phyloP scores from a whole-genome alignment of 2,113 vertebrate genomes.

The Burhinus bistriatus region DNA sequence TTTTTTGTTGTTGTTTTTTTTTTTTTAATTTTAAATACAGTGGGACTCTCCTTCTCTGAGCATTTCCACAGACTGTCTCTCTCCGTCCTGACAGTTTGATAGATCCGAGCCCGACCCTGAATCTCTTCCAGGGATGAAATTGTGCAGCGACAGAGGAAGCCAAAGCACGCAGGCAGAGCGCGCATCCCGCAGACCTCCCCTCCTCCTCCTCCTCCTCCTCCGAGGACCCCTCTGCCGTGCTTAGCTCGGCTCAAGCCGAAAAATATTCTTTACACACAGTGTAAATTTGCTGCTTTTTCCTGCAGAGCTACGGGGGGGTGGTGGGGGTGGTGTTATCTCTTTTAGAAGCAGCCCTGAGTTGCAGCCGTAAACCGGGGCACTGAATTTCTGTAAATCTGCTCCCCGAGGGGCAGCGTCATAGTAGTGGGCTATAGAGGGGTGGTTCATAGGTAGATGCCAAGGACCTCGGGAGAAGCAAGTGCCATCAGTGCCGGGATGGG shows the following conservation, averaged over 20 bases:
- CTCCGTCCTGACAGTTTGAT: not conserved
- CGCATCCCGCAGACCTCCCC: not conserved
- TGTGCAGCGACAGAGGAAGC: not conserved
- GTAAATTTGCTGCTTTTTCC: not conserved
- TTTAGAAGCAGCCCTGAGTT: not conserved
- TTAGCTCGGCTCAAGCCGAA: not conserved
- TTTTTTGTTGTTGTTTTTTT: too few species aligned
- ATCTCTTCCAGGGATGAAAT: not conserved
- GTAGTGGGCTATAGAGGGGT: not conserved
- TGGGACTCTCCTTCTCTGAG: not conserved
- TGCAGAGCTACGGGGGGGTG: not conserved
- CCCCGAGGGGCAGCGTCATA: not conserved
- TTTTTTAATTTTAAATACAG: not conserved
- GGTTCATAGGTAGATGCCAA: not conserved
- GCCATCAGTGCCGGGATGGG: not conserved
- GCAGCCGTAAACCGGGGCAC: not conserved
- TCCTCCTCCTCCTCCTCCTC: not conserved
- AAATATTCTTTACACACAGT: not conserved
- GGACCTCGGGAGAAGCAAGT: not conserved
- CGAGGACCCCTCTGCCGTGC: not conserved
- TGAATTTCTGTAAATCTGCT: not conserved
- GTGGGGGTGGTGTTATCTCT: accelerated
- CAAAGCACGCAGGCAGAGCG: not conserved
- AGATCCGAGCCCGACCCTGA: not conserved
- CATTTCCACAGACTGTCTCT: not conserved